A percentile compares a stretch with the other conserved stretches of the same genome.
Evolutionary conservation across 2,113 vertebrate species (phyloP).

Genomic region (Marmota monax): DNA sequence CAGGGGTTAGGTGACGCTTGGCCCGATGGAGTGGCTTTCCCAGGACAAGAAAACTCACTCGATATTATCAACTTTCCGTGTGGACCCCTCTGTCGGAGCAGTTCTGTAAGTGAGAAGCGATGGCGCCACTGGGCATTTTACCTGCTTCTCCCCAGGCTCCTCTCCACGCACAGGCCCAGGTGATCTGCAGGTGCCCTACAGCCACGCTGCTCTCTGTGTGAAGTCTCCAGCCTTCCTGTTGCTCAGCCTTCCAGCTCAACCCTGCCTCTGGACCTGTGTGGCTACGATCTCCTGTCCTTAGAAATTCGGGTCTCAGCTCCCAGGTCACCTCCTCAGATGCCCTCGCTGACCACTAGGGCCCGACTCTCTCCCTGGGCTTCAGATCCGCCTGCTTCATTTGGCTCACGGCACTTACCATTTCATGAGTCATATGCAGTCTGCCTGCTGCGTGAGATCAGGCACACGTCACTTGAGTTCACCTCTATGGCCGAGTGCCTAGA

Average conservation of each 20-base stretch:
- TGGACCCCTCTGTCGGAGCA: neutral
- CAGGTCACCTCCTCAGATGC: neutral
- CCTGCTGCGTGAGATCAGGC: neutral
- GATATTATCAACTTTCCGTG: rapidly evolving
- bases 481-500: neutral
- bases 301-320: neutral
- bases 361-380: neutral
- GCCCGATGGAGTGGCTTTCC: neutral
- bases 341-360: neutral
- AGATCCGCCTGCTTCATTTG: neutral
- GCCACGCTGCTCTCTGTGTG: neutral
- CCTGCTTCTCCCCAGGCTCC: too few relatives aligned
- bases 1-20: conserved; percentile 57
- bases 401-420: rapidly evolving
- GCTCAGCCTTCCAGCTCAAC: neutral
- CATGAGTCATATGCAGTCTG: neutral
- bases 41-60: conserved; percentile 8
- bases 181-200: too few relatives aligned
- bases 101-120: neutral
- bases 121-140: neutral
- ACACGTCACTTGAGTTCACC: neutral
- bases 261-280: neutral
- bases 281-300: neutral
- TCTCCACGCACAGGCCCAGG: rapidly evolving
- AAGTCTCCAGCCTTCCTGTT: neutral